phyloP scores from a whole-genome alignment of 2,888 invertebrate species.

The Cetonia aurata region DNA sequence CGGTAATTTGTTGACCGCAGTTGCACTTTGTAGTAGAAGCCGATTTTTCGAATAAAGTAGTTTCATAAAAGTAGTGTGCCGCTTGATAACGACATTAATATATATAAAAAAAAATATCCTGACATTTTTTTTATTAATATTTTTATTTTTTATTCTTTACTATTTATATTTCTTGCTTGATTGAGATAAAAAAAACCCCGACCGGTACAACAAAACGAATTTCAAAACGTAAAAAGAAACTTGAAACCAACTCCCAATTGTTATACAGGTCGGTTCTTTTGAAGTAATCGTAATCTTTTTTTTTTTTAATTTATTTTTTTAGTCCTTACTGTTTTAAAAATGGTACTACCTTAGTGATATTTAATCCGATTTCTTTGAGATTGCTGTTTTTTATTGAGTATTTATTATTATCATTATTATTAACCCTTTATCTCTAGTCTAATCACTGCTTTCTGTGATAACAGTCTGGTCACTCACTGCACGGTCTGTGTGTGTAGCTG shows the following conservation, averaged over 20 bases:
- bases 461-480: conserved; percentile 65
- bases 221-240: no score
- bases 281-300: conserved; percentile 23
- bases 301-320: not conserved
- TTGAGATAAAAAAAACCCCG: conserved; percentile 40
- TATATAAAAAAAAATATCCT: conserved; percentile 27
- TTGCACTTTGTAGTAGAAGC: conserved; percentile 69
- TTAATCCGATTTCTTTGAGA: conserved; percentile 43
- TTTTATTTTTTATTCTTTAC: no score
- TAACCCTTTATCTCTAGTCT: conserved; percentile 58
- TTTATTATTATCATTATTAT: conserved; percentile 46
- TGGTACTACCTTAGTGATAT: no score
- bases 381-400: conserved; percentile 47
- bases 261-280: conserved; percentile 12
- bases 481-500: conserved; percentile 66
- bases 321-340: conserved; percentile 2
- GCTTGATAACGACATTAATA: conserved; percentile 63
- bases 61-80: conserved; percentile 69
- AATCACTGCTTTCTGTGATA: conserved; percentile 67
- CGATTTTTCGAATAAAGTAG: conserved; percentile 71
- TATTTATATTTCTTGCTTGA: conserved; percentile 55
- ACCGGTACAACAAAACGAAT: conserved; percentile 34
- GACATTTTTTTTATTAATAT: conserved; percentile 44
- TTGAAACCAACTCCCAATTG: not conserved
- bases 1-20: conserved; percentile 52